A percentile compares a stretch with the other conserved stretches of the same genome.
phyloP scores from a whole-genome alignment of 2,888 invertebrate species.

The Microchrysa polita region DNA sequence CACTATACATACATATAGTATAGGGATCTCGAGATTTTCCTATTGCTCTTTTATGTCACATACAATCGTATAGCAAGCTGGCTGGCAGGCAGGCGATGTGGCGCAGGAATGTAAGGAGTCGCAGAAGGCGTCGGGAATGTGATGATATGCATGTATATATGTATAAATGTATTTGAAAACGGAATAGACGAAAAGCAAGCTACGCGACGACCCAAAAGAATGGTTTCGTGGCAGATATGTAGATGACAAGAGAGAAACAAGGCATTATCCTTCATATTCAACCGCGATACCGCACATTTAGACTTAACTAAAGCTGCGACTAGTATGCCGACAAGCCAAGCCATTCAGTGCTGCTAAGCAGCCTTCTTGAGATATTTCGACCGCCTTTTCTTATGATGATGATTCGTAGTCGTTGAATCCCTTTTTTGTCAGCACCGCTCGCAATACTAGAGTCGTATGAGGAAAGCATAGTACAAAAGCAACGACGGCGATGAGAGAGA shows the following conservation, averaged over 20 bases:
- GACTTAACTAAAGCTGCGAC: not conserved
- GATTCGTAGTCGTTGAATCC: not conserved
- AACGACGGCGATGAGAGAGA: not conserved
- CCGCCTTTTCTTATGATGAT: conserved; percentile 36
- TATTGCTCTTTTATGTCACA: conserved; percentile 40
- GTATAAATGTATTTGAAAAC: no score
- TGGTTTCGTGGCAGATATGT: not conserved
- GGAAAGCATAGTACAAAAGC: not conserved
- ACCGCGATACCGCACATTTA: conserved; percentile 11
- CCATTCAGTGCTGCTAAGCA: conserved; percentile 22
- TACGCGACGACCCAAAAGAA: no score
- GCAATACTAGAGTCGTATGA: not conserved
- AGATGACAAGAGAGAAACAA: conserved; percentile 21
- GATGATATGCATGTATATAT: not conserved
- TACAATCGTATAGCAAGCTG: no score
- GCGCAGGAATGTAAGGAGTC: not conserved
- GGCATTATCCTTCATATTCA: conserved; percentile 41
- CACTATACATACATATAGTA: conserved; percentile 5
- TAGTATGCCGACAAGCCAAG: not conserved
- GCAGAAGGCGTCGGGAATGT: not conserved
- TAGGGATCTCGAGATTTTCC: not conserved
- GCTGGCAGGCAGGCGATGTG: not conserved
- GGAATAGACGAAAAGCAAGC: no score
- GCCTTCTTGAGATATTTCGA: conserved; percentile 41
- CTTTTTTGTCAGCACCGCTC: conserved; percentile 25